These are phyloP conservation scores for Ctenochaetus hawaiiensis DNA, from an alignment of 2,797 vertebrate species.

Conservation along the genomic window DNA sequence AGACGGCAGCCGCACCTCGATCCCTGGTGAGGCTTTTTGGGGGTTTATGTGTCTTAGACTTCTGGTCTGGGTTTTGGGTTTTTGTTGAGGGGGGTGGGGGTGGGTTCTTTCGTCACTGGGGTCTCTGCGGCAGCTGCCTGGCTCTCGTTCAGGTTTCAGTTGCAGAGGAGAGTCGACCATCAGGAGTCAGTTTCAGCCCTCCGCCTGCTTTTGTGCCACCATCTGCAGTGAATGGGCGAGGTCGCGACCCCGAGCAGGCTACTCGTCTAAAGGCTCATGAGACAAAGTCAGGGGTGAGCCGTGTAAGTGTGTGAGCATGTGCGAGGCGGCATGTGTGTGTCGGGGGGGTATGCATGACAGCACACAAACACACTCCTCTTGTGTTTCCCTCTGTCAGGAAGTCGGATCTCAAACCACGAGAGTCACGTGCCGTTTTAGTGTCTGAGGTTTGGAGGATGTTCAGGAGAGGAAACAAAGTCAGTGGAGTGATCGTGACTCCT, in stretches of 20 bases:
- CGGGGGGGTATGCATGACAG: slow-evolving; percentile 47
- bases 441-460: slow-evolving; percentile 23
- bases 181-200: slow-evolving; percentile 45
- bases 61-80: slow-evolving; percentile 41
- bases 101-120: slow-evolving; percentile 9
- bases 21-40: slow-evolving; percentile 54
- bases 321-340: slow-evolving; percentile 60
- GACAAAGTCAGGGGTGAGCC: slow-evolving; percentile 65
- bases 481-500: slow-evolving; percentile 37
- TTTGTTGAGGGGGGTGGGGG: neutral
- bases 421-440: slow-evolving; percentile 60
- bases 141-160: slow-evolving; percentile 26
- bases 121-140: slow-evolving; percentile 63
- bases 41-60: slow-evolving; percentile 57
- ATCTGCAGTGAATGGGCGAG: slow-evolving; percentile 80
- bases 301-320: slow-evolving; percentile 52
- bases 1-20: slow-evolving; percentile 8
- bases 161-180: slow-evolving; percentile 34
- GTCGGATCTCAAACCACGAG: slow-evolving; percentile 35
- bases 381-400: slow-evolving; percentile 59
- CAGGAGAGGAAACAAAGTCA: slow-evolving; percentile 34
- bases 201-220: slow-evolving; percentile 78
- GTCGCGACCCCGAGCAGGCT: slow-evolving; percentile 68
- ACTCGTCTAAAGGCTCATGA: slow-evolving; percentile 61
- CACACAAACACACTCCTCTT: slow-evolving; percentile 48